Evolutionary conservation across 2,113 vertebrate species (phyloP).

Genomic region (Ophiodon elongatus): DNA sequence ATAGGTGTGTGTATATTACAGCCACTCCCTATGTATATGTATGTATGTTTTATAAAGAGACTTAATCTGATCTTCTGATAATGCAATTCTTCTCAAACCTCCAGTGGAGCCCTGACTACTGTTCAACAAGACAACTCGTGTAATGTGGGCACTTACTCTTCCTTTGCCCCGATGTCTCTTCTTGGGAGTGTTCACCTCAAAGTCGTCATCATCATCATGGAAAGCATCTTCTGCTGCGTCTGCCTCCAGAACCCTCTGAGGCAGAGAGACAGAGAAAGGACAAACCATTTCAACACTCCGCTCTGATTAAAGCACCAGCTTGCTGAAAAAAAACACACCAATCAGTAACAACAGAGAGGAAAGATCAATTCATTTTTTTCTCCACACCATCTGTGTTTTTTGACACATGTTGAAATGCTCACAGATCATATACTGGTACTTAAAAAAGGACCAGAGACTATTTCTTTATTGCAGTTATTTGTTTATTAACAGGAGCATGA

Average conservation of each 20-base stretch:
- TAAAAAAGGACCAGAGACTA: not conserved
- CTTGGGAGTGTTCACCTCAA: constrained; percentile 96
- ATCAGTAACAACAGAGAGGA: not conserved
- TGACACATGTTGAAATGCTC: not conserved
- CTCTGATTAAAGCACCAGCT: not conserved
- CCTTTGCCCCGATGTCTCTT: constrained; percentile 96
- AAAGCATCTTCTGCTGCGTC: constrained; percentile 96
- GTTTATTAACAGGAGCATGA: not conserved
- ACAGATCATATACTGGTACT: not conserved
- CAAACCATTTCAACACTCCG: not conserved
- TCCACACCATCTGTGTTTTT: not conserved
- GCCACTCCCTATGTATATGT: not conserved
- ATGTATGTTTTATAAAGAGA: not conserved
- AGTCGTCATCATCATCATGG: constrained; percentile 96
- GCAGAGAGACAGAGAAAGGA: not conserved
- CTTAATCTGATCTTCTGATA: not conserved
- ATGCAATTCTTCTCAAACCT: not conserved
- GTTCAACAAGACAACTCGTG: not conserved
- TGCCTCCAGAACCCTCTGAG: constrained; percentile 95
- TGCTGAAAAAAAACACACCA: not conserved
- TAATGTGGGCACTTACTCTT: constrained; percentile 86
- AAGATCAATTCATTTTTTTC: not conserved
- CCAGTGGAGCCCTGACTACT: not conserved
- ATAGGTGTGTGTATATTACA: not conserved
- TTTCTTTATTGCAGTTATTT: not conserved